Evolutionary conservation across 1,140 invertebrate genomes (phyloP), one percentile per base, ranked within the genome.

Genomic region (Bilobella aurantiaca): DNA sequence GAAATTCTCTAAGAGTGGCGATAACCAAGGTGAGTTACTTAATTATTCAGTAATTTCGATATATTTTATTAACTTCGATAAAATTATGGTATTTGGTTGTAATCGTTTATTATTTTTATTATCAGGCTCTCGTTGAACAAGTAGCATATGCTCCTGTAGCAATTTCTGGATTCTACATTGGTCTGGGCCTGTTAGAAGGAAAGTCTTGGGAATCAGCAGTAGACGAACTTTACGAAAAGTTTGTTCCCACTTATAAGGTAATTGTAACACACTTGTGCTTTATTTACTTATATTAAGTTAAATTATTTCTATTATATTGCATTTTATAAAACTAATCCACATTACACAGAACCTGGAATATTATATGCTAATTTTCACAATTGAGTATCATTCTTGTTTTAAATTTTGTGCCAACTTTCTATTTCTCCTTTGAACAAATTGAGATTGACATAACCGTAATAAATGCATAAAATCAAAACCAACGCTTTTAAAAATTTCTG

Each of bases 231-330:
- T 82, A 83, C 75, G 78, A 81, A 60, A 91, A 91, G 78, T 88
- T 90, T 70, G 79, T 82, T 74, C 87, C 88, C 32, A 89, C 89
- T 12, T 91, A 87, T 69, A 87, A 89, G 80, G 89, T 91, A 81
- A 23, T 42, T 42, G 8, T 42, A 42, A 42, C 34, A 12, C 28
- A 42, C 14, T 32, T 46, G 58, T 25, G 23, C 58, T 58, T 57
- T 65, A 3, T 25, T 3, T n/a, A n/a, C 37, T 53, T 8, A 53
- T 29, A n/a, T 18, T 42, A 42, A 42, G 8, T 29, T 42, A 62
- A 57, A 25, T 63, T 59, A 59, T 63, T 63, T 34, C 31, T 1
- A n/a, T n/a, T n/a, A n/a, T n/a, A n/a, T n/a, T n/a, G n/a, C n/a
- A n/a, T n/a, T n/a, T n/a, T n/a, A n/a, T n/a, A n/a, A n/a, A n/a